phyloP scores from a whole-genome alignment of 2,113 vertebrate genomes.

The Gopherus evgoodei region DNA sequence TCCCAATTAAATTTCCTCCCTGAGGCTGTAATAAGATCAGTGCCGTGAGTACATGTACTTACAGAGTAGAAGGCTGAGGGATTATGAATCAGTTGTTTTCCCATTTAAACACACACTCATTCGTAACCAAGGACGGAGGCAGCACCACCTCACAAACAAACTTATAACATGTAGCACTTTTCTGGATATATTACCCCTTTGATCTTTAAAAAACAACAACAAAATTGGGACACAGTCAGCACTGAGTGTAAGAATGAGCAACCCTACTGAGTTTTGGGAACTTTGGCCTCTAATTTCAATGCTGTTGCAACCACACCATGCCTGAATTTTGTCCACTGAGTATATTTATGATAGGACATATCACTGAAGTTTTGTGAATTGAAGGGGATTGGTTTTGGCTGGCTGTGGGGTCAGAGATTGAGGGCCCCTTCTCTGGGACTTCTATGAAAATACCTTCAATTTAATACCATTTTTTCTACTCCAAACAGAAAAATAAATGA shows the following conservation, averaged over 20 bases:
- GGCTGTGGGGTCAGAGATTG: background rate
- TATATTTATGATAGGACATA: background rate
- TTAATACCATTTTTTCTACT: background rate
- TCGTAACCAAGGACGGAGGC: background rate
- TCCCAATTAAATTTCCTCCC: background rate
- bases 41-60: background rate
- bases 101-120: background rate
- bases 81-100: background rate
- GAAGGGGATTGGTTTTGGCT: background rate
- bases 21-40: accelerated
- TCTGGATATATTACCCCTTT: background rate
- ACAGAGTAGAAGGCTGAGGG: background rate
- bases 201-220: background rate
- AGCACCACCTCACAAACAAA: background rate
- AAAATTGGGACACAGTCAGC: background rate
- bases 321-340: background rate
- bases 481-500: background rate
- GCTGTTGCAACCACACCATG: background rate
- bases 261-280: background rate
- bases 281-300: background rate
- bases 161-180: background rate
- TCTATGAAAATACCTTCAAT: background rate
- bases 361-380: background rate
- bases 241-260: background rate
- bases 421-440: background rate